These are phyloP conservation scores for Oreotrochilus melanogaster DNA, from an alignment of 2,113 vertebrate species.

Conservation along the genomic window DNA sequence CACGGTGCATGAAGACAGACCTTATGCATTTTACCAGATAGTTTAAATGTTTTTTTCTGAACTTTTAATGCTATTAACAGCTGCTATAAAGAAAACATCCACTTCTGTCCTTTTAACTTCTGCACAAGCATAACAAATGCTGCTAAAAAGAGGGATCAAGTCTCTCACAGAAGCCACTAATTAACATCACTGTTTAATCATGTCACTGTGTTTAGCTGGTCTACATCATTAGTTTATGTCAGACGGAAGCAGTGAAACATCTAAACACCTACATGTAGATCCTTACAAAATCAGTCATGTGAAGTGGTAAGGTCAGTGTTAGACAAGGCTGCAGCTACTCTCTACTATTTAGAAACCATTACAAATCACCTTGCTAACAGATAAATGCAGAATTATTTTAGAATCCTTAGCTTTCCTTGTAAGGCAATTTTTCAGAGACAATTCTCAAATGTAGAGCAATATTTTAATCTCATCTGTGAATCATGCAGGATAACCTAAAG, in stretches of 20 bases:
- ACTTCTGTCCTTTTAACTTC: conserved; percentile 71
- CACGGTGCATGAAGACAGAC: conserved; percentile 46
- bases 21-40: conserved; percentile 37
- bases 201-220: conserved; percentile 76
- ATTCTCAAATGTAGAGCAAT: not conserved
- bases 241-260: conserved; percentile 69
- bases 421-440: conserved; percentile 48
- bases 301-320: conserved; percentile 70
- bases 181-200: conserved; percentile 82
- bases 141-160: conserved; percentile 61
- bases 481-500: not conserved
- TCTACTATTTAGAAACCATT: conserved; percentile 62
- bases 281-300: conserved; percentile 78
- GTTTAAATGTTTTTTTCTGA: conserved; percentile 58
- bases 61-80: conserved; percentile 46
- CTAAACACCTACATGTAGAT: conserved; percentile 74
- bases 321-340: conserved; percentile 63
- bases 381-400: not conserved
- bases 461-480: not conserved
- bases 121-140: conserved; percentile 44
- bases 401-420: conserved; percentile 40
- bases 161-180: conserved; percentile 73
- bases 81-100: conserved; percentile 31
- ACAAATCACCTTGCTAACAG: conserved; percentile 58
- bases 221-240: conserved; percentile 85